phyloP scores from a whole-genome alignment of 2,113 vertebrate genomes.

The Gallinago paraguaiae region DNA sequence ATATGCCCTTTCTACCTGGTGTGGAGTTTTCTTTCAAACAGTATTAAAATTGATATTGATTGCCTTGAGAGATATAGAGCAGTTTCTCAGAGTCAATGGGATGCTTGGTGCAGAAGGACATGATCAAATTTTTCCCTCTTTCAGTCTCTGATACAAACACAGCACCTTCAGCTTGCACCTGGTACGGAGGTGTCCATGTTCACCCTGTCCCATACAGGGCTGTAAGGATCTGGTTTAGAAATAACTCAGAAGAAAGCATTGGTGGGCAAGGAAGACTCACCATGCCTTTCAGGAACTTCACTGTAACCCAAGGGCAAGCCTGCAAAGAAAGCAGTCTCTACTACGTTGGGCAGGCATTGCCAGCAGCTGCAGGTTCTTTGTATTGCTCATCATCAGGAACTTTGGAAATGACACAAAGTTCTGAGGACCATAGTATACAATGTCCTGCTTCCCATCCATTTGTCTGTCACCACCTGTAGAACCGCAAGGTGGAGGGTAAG shows the following conservation, averaged over 20 bases:
- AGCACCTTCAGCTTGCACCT: neutral
- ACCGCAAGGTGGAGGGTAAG: neutral
- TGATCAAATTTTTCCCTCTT: neutral
- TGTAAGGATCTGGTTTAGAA: neutral
- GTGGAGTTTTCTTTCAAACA: neutral
- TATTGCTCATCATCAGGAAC: neutral
- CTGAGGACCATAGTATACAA: neutral
- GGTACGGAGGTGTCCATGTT: neutral
- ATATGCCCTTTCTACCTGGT: neutral
- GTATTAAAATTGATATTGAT: neutral
- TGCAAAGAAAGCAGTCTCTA: neutral
- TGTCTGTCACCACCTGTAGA: neutral
- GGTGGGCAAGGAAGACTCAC: neutral
- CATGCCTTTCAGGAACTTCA: neutral
- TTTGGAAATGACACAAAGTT: neutral
- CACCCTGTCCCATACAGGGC: neutral
- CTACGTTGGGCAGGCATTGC: accelerated
- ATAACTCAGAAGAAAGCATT: neutral
- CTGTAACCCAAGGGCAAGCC: neutral
- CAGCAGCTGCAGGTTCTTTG: neutral
- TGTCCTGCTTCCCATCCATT: neutral
- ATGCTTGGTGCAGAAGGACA: neutral
- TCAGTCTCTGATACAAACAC: neutral
- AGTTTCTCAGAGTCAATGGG: neutral
- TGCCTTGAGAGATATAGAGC: neutral